Percentiles rank a stretch among this genome's conserved stretches.
Conservation (phyloP, 2,888 invertebrate species). For the Eristalis arbustorum region DNA sequence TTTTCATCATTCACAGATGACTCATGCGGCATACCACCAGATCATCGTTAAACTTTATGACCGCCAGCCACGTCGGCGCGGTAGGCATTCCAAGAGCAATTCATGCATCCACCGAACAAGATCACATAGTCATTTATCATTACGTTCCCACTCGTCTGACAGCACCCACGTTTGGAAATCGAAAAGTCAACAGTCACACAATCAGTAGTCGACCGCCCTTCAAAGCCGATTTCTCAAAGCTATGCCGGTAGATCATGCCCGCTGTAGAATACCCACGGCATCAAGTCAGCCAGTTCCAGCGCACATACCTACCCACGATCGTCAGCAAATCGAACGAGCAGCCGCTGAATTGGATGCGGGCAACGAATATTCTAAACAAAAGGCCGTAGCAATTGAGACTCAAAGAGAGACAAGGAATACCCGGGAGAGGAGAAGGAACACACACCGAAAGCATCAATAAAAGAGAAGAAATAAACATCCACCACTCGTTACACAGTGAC, state of each 20-base stretch:
- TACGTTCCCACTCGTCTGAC: neutral
- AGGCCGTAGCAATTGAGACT: neutral
- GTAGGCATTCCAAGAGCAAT: neutral
- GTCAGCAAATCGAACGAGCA: neutral
- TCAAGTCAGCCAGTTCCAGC: neutral
- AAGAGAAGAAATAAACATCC: neutral
- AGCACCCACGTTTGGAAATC: neutral
- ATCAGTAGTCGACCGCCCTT: slow-evolving; percentile 20
- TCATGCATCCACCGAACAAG: neutral
- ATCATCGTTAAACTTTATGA: neutral
- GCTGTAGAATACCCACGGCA: neutral
- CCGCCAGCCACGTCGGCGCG: neutral
- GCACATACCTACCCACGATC: neutral
- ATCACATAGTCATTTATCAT: neutral
- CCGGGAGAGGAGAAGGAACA: neutral
- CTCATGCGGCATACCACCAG: neutral
- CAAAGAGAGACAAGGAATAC: neutral
- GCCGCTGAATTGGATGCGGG: neutral
- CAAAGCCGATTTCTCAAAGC: slow-evolving; percentile 3
- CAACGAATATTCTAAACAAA: neutral
- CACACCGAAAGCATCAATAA: neutral
- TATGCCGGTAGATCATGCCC: slow-evolving; percentile 20
- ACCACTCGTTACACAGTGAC: neutral
- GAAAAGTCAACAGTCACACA: slow-evolving; percentile 22
- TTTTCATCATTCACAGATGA: neutral